phyloP scores from a whole-genome alignment of 2,113 vertebrate genomes.

The Trogon surrucura region DNA sequence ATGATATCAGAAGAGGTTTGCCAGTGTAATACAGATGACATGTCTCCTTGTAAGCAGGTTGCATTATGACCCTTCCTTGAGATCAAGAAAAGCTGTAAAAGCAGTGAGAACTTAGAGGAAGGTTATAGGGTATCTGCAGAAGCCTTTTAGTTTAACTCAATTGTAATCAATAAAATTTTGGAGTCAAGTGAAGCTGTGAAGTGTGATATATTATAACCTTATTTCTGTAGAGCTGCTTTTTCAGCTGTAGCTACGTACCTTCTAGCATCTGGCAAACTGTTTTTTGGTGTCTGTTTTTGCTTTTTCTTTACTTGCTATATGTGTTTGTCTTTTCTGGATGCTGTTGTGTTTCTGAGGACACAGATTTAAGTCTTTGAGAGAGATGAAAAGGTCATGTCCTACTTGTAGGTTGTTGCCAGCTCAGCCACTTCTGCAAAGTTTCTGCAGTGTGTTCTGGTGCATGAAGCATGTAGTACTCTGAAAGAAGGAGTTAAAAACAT shows the following conservation, averaged over 20 bases:
- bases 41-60: neutral
- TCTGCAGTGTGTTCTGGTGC: neutral
- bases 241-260: neutral
- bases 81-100: neutral
- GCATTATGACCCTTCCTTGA: neutral
- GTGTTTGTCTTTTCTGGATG: neutral
- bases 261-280: neutral
- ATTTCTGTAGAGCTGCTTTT: neutral
- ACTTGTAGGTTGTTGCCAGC: neutral
- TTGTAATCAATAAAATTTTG: neutral
- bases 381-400: accelerated
- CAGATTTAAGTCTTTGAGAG: neutral
- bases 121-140: neutral
- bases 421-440: neutral
- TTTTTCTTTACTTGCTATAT: neutral
- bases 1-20: neutral
- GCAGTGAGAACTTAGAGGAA: neutral
- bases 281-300: neutral
- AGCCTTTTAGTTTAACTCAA: neutral
- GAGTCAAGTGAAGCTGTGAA: neutral
- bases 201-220: neutral
- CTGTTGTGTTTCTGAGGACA: neutral
- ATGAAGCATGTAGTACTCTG: neutral
- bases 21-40: accelerated
- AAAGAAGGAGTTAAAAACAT: neutral